Evolutionary conservation across 2,113 vertebrate genomes (phyloP).

Genomic region (Paratilapia polleni): DNA sequence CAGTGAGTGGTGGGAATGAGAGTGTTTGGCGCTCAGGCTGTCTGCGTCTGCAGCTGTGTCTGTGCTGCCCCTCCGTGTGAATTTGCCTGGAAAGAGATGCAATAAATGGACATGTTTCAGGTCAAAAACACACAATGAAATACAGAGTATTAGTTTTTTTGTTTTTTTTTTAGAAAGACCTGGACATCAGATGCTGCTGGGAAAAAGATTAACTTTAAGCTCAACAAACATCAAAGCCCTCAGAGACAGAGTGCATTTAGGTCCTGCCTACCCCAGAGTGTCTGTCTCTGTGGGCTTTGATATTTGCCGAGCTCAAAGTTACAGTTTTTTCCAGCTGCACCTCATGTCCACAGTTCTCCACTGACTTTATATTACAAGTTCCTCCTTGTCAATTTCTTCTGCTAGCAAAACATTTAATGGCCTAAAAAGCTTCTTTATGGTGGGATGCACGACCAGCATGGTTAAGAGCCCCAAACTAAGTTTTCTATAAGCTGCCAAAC

Average conservation of each 20-base stretch:
- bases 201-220: not conserved
- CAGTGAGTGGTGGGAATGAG: conserved; percentile 93
- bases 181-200: not conserved
- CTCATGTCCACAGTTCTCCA: not conserved
- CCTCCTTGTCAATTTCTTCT: too few species aligned
- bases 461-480: too few species aligned
- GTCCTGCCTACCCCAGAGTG: not conserved
- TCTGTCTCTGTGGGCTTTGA: not conserved
- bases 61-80: conserved; percentile 92
- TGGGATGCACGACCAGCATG: too few species aligned
- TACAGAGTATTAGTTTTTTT: not conserved
- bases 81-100: conserved; percentile 83
- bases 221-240: not conserved
- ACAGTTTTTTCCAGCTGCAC: not conserved
- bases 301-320: not conserved
- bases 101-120: not conserved
- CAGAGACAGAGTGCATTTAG: not conserved
- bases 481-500: not conserved
- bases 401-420: not conserved
- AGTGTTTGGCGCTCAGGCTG: conserved; percentile 90
- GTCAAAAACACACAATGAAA: not conserved
- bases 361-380: too few species aligned
- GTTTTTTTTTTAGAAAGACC: not conserved
- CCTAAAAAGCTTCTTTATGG: not conserved
- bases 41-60: conserved; percentile 94